phyloP scores from a whole-genome alignment of 2,797 vertebrate species.

The Gorsachius magnificus region DNA sequence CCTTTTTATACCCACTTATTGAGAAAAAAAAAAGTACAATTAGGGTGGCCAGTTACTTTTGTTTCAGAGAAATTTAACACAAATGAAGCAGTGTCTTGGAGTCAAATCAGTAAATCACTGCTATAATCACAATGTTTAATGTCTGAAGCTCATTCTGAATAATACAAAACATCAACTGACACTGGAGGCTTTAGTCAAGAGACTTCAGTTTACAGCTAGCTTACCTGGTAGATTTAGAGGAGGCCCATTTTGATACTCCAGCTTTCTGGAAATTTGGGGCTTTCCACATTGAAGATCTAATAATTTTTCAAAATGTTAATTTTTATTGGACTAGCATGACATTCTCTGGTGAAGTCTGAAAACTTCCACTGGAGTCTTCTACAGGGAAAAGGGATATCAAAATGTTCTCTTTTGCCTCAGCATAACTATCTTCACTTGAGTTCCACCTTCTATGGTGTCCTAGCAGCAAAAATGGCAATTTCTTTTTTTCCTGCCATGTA shows the following conservation, averaged over 20 bases:
- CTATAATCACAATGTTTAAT: background rate
- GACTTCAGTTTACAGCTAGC: background rate
- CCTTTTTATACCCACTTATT: background rate
- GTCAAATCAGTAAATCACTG: background rate
- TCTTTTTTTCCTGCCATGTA: background rate
- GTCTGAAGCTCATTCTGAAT: background rate
- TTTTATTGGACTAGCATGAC: background rate
- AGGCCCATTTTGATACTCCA: background rate
- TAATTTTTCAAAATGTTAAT: background rate
- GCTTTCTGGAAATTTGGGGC: background rate
- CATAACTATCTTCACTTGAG: background rate
- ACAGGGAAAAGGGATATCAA: background rate
- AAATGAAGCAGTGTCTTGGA: background rate
- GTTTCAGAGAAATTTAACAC: background rate
- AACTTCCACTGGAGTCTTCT: background rate
- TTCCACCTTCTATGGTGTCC: background rate
- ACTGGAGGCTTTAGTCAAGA: background rate
- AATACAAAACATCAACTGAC: background rate
- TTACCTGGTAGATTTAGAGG: background rate
- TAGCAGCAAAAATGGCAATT: background rate
- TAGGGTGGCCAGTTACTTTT: background rate
- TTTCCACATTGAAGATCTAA: background rate
- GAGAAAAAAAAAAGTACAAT: background rate
- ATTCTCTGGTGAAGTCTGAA: background rate
- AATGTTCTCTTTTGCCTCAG: background rate